Evolutionary conservation across 2,888 invertebrate species (phyloP).

Genomic region (Lithophane socia): DNA sequence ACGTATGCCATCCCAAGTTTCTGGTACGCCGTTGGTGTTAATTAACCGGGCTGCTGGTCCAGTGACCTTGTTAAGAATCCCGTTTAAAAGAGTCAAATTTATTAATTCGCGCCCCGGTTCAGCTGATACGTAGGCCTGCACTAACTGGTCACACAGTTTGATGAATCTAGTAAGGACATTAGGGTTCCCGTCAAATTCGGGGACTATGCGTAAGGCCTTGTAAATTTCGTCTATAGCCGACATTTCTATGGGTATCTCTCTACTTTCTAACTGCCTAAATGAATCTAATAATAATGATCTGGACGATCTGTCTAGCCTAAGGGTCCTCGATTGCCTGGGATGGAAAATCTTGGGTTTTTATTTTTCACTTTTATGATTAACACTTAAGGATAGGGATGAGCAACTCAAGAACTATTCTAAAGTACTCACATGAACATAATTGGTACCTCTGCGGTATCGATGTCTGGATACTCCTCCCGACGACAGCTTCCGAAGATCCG

Average conservation of each 20-base stretch:
- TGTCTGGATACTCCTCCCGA: not conserved
- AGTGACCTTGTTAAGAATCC: conserved; percentile 44
- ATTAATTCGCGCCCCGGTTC: conserved; percentile 18
- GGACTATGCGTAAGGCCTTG: not conserved
- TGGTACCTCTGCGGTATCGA: not conserved
- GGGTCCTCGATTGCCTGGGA: conserved; percentile 5
- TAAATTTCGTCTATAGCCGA: not conserved
- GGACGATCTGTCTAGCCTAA: not conserved
- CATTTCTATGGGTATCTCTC: not conserved
- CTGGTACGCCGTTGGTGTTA: conserved; percentile 51
- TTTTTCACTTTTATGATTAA: not conserved
- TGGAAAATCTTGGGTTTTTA: not conserved
- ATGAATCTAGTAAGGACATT: conserved; percentile 50
- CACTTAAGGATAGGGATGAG: not conserved
- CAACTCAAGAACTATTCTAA: conserved; percentile 4
- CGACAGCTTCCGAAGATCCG: not conserved
- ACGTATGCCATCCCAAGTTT: conserved; percentile 44
- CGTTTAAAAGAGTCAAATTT: conserved; percentile 35
- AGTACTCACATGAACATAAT: not conserved
- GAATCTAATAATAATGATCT: no score
- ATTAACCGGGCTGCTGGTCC: conserved; percentile 62
- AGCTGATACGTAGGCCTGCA: conserved; percentile 8
- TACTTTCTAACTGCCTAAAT: not conserved
- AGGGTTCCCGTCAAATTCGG: conserved; percentile 10
- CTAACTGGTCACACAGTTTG: conserved; percentile 61